Evolutionary conservation across 2,113 vertebrate species (phyloP), one percentile per base, ranked within the genome.

Genomic region (Sylvia atricapilla): DNA sequence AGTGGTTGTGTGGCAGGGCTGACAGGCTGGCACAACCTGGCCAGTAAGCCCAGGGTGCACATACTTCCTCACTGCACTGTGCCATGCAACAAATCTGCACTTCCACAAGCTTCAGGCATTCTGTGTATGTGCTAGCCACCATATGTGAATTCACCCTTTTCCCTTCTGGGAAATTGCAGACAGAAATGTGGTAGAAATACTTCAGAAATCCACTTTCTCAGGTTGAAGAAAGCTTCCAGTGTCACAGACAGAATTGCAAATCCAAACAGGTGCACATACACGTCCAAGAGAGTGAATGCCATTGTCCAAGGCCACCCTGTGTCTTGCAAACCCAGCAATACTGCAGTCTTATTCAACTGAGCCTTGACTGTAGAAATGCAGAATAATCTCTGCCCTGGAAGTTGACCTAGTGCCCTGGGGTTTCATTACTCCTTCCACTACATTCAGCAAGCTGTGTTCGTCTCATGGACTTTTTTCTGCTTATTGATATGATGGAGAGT

Each of bases 21-120:
- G 1, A 10, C 0, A 0, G 0, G 1, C 52, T 37, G 70, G 35
- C 47, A n/a, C 23, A 30, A 5, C 14, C 50, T 1, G 6, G 15
- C 46, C 21, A 3, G 27, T 4, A 7, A 25, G 10, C 16, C 28
- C 28, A 22, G 1, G 2, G 13, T 41, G 55, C 41, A 33, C 1
- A 1, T 39, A 30, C 18, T 47, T 43, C 22, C 2, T 79, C 33
- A 2, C 30, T 13, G 68, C 39, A 68, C 52, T n/a, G n/a, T 35
- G 35, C 56, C 1, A 0, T 55, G 50, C n/a, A 39, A 13, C 12
- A 12, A 37, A 64, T 64, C 35, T 78, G 67, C n/a, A 1, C 43
- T 62, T 53, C n/a, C 64, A 25, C 55, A 46, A 24, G 64, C 50
- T 62, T 63, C 33, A n/a, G 62, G 39, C 1, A 0, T 90, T 79